A percentile compares a stretch with the other conserved stretches of the same genome.
phyloP scores from a whole-genome alignment of 2,797 vertebrate genomes.

The Anguilla pacifica region DNA sequence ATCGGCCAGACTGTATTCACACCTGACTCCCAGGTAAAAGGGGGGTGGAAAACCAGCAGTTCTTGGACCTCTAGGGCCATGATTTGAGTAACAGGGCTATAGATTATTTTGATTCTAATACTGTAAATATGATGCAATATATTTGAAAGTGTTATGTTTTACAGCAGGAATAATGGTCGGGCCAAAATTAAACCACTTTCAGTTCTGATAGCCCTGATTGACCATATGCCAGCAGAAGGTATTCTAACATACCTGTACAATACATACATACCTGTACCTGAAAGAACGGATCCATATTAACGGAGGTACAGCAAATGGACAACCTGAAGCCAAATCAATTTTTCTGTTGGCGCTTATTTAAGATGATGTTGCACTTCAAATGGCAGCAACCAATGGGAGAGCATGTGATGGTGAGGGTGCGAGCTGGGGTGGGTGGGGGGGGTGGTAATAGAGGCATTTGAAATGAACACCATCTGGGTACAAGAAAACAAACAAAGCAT shows the following conservation, averaged over 20 bases:
- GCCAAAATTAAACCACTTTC: background rate
- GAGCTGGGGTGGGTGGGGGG: constrained; percentile 27
- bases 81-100: too few relatives aligned
- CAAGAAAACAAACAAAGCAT: constrained; percentile 70
- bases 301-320: background rate
- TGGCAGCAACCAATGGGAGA: constrained; percentile 38
- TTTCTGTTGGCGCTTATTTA: background rate
- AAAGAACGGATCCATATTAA: background rate
- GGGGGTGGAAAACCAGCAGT: too few relatives aligned
- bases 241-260: background rate
- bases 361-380: constrained; percentile 45
- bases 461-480: constrained; percentile 81
- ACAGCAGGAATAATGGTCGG: background rate
- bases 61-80: too few relatives aligned
- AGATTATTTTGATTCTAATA: background rate
- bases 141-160: background rate
- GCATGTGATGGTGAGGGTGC: constrained; percentile 29
- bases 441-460: constrained; percentile 59
- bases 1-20: too few relatives aligned
- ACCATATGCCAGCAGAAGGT: background rate
- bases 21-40: too few relatives aligned
- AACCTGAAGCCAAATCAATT: background rate
- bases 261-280: background rate
- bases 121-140: background rate
- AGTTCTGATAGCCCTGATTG: background rate